Conservation (phyloP, 2,797 vertebrate genomes). For the Karalla daura region DNA sequence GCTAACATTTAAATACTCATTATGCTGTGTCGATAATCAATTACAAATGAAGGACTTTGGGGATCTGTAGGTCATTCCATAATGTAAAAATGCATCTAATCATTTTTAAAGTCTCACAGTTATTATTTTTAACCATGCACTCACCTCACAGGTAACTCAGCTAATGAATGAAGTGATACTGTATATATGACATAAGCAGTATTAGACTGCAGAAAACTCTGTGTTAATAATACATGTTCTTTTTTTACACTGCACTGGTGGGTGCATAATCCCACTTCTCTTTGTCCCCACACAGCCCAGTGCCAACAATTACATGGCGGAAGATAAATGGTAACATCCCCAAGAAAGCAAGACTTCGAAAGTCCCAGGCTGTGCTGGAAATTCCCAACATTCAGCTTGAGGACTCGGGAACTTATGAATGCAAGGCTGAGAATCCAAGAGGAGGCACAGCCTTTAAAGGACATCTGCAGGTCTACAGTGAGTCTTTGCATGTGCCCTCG, state of each 20-base stretch:
- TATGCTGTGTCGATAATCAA: background rate
- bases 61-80: background rate
- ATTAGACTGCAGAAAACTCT: background rate
- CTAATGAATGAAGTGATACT: background rate
- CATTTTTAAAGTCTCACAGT: background rate
- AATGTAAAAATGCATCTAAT: background rate
- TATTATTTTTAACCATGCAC: too few species aligned
- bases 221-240: background rate
- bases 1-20: constrained; percentile 12
- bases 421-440: constrained; percentile 94
- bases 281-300: constrained; percentile 86
- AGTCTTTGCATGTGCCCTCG: constrained; percentile 73
- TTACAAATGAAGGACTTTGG: background rate
- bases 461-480: constrained; percentile 96
- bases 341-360: constrained; percentile 93
- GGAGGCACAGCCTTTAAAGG: constrained; percentile 95
- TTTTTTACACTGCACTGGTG: background rate
- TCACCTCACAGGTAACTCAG: background rate
- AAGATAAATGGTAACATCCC: constrained; percentile 97
- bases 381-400: constrained; percentile 96
- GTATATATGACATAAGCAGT: background rate
- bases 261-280: background rate
- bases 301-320: constrained; percentile 97
- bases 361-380: constrained; percentile 96
- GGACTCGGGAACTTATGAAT: constrained; percentile 93